Evolutionary conservation across 2,797 vertebrate genomes (phyloP).

Genomic region (Sylvia borin): DNA sequence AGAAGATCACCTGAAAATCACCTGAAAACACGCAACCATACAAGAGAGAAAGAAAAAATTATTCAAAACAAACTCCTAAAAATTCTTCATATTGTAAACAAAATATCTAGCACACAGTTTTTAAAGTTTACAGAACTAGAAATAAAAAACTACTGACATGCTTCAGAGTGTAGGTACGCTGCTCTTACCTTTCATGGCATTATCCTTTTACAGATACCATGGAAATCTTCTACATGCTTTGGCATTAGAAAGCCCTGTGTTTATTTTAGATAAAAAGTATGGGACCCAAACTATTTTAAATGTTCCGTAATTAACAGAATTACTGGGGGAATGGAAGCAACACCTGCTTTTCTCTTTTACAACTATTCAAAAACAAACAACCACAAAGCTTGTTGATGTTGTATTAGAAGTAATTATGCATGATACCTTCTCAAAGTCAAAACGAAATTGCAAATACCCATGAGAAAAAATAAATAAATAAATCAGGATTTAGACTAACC

Average conservation of each 20-base stretch:
- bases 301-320: neutral
- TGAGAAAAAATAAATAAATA: neutral
- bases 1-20: too few relatives aligned
- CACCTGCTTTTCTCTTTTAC: neutral
- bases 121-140: neutral
- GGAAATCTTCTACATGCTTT: neutral
- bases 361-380: neutral
- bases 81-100: neutral
- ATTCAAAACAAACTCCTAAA: neutral
- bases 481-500: neutral
- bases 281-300: neutral
- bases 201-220: neutral
- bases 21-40: neutral
- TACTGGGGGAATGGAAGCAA: neutral
- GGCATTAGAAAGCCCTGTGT: neutral
- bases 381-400: neutral
- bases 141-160: neutral
- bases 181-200: neutral
- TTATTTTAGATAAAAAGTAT: neutral
- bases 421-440: neutral
- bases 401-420: neutral
- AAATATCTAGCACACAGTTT: neutral
- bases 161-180: neutral
- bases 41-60: neutral
- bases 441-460: neutral